Evolutionary conservation across 2,113 vertebrate genomes (phyloP), one percentile per base, ranked within the genome.

Genomic region (Serilophus lunatus): DNA sequence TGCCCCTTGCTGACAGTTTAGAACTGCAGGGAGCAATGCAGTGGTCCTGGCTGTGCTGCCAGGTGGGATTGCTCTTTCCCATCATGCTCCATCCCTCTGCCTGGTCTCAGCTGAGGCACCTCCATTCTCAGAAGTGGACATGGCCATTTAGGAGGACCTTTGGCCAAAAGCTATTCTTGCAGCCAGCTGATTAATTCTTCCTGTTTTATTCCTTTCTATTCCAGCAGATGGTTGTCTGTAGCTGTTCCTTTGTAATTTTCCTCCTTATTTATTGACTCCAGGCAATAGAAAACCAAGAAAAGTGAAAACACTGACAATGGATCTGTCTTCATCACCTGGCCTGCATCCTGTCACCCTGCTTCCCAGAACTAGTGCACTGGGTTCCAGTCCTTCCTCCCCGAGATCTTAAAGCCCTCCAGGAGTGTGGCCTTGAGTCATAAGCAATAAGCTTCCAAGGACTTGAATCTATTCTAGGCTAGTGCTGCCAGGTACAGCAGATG

Each of bases 401-500:
- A 3, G 49, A 49, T 17, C 10, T 38, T 35, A 31, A 57, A 92
- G 65, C 35, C 49, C 57, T 72, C 90, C 63, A 72, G 31, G 17
- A 64, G 23, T 5, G 61, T 60, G 70, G n/a, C 44, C 79, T 29
- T 79, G 61, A 91, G 35, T 79, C 57, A 31, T 4, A n/a, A 3
- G 9, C 19, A 82, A 42, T 29, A 29, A 64, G 25, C 82, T 61
- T 45, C 13, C 40, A 85, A 85, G n/a, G 49, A 56, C 38, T 29
- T 79, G 75, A 85, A 64, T 53, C 66, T 76, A 6, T 75, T 72
- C 45, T 72, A 60, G 25, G 13, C 61, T 79, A 25, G n/a, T 5
- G 5, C 75, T 94, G 87, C 87, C 95, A 95, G 93, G 86, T 95
- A 81, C 50, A 88, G 53, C 86, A 95, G 82, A 85, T 93, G 81